Conservation (phyloP, 2,113 vertebrate genomes). For the Rattus norvegicus region DNA sequence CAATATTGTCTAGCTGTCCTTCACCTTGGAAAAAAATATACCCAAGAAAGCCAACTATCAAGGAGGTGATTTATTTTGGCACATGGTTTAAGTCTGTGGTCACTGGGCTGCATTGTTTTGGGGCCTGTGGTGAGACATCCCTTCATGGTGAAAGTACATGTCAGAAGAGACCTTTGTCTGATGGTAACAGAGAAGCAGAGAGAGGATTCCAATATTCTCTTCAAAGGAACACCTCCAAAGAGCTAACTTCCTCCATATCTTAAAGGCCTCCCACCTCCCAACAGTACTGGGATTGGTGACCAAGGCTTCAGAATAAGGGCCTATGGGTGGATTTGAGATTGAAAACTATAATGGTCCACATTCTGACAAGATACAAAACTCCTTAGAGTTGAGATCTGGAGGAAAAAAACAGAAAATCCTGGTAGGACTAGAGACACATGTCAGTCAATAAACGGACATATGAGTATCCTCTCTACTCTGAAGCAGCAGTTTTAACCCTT, state of each 20-base stretch:
- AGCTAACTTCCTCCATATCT: neutral
- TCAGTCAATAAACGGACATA: neutral
- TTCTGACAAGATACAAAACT: accelerated
- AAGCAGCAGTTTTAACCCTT: neutral
- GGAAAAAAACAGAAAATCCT: accelerated
- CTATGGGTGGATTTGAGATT: neutral
- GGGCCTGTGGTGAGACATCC: too few species aligned
- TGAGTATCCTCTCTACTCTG: neutral
- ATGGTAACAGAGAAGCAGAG: neutral
- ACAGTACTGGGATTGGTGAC: neutral
- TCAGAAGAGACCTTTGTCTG: neutral
- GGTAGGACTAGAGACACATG: neutral
- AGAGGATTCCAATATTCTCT: neutral
- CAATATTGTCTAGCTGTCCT: neutral
- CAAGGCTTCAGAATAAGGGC: neutral
- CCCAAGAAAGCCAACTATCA: neutral
- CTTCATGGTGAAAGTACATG: neutral
- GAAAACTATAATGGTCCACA: neutral
- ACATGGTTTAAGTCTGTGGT: neutral
- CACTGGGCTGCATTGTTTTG: neutral
- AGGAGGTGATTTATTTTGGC: neutral
- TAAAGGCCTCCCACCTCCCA: neutral
- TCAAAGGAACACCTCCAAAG: neutral
- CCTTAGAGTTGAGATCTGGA: neutral
- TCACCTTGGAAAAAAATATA: neutral